phyloP scores from a whole-genome alignment of 2,113 vertebrate species.

The Cochlearius cochlearius region DNA sequence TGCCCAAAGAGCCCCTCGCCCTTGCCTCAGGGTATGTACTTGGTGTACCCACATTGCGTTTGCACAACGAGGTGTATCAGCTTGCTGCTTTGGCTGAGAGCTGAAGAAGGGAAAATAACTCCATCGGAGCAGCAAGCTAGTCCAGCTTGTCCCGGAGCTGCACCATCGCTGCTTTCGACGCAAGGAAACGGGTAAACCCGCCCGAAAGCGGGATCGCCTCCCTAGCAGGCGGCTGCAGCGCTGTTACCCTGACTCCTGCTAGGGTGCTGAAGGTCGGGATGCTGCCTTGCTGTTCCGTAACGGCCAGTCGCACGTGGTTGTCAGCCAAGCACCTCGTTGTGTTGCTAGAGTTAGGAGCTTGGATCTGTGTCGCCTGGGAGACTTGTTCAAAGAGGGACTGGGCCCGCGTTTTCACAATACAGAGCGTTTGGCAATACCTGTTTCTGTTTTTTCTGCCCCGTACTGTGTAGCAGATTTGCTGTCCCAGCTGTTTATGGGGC shows the following conservation, averaged over 20 bases:
- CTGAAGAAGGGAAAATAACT: background rate
- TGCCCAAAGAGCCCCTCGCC: background rate
- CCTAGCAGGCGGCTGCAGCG: background rate
- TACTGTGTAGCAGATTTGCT: background rate
- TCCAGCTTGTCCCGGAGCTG: background rate
- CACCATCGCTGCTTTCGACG: accelerated
- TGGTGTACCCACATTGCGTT: accelerated
- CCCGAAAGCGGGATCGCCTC: accelerated
- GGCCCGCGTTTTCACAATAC: accelerated
- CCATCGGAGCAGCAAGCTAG: background rate
- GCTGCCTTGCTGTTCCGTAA: background rate
- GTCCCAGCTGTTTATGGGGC: background rate
- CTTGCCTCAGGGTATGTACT: background rate
- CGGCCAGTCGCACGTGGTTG: background rate
- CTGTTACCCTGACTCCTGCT: too few relatives aligned
- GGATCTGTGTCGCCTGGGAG: background rate
- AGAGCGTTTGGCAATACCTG: accelerated
- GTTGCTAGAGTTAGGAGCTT: background rate
- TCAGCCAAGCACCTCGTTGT: background rate
- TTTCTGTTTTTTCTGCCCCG: background rate
- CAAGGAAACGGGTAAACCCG: background rate
- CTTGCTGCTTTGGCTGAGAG: background rate
- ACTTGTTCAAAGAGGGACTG: background rate
- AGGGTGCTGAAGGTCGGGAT: background rate
- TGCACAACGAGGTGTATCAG: background rate